Conservation (phyloP, 2,888 invertebrate species). For the Trichogramma evanescens region DNA sequence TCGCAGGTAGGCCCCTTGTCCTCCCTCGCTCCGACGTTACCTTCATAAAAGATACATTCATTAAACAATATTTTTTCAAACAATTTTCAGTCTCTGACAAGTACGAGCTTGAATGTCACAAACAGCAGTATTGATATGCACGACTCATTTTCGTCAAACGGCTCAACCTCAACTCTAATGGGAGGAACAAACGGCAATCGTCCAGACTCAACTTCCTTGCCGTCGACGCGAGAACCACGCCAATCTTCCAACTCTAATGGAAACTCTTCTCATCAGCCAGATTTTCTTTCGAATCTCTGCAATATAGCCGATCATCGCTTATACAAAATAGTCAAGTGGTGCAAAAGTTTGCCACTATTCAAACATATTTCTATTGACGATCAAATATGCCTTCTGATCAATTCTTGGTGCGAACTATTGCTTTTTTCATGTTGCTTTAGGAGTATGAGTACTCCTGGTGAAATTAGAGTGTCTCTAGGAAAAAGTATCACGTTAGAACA, state of each 20-base stretch:
- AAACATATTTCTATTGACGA: constrained; percentile 97
- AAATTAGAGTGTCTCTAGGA: constrained; percentile 67
- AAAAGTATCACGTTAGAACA: constrained; percentile 61
- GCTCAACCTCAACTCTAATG: constrained; percentile 20
- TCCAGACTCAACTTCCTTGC: constrained; percentile 2
- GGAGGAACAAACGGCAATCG: constrained; percentile 21
- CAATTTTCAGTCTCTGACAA: constrained; percentile 12
- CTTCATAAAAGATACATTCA: neutral
- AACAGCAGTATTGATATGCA: constrained; percentile 33
- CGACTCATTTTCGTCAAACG: constrained; percentile 22
- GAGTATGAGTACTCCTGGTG: constrained; percentile 83
- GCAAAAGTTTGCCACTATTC: constrained; percentile 92
- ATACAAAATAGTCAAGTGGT: constrained; percentile 98
- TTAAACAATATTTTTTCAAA: neutral
- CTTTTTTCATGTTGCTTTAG: constrained; percentile 91
- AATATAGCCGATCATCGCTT: constrained; percentile 91
- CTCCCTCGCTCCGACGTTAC: no score
- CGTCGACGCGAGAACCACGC: constrained; percentile 23
- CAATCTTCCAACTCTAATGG: constrained; percentile 19
- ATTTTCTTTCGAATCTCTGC: constrained; percentile 82
- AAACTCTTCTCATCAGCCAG: constrained; percentile 54
- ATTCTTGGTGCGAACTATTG: constrained; percentile 93
- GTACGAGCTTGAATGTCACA: constrained; percentile 7
- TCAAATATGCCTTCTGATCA: constrained; percentile 92
- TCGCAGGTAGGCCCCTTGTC: constrained; percentile 10